phyloP scores from a whole-genome alignment of 2,888 invertebrate species.

The Tricholauxania praeusta region DNA sequence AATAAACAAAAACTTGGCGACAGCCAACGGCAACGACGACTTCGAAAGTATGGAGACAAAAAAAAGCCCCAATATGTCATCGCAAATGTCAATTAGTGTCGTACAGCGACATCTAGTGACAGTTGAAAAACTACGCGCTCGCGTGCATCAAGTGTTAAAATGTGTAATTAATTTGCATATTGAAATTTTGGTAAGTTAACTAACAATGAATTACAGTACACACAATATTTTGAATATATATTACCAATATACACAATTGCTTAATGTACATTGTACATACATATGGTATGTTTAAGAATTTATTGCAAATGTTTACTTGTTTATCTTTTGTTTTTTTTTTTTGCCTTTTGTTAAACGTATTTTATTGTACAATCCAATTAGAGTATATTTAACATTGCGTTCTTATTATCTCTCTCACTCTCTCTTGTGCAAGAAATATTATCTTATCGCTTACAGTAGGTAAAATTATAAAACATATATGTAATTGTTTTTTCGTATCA shows the following conservation, averaged over 20 bases:
- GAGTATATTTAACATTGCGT: too few relatives aligned
- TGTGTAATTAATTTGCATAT: constrained; percentile 68
- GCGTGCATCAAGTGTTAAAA: constrained; percentile 65
- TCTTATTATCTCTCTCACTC: too few relatives aligned
- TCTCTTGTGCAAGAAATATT: too few relatives aligned
- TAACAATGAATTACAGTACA: not conserved
- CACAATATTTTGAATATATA: not conserved
- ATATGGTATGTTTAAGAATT: not conserved
- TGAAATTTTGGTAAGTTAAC: constrained; percentile 67
- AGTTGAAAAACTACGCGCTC: constrained; percentile 64
- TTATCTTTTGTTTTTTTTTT: too few relatives aligned
- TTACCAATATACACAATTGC: too few relatives aligned
- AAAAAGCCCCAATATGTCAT: constrained; percentile 30
- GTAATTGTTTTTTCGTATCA: too few relatives aligned
- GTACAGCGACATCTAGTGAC: constrained; percentile 60
- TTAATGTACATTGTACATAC: too few relatives aligned
- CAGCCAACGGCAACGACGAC: not conserved
- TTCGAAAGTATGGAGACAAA: constrained; percentile 11
- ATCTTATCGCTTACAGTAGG: too few relatives aligned
- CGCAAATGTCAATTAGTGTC: constrained; percentile 51
- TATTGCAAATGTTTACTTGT: too few relatives aligned
- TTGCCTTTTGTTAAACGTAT: too few relatives aligned
- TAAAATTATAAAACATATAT: too few relatives aligned
- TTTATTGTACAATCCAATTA: too few relatives aligned
- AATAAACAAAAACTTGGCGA: not conserved